Conservation (phyloP, 2,888 invertebrate genomes). For the Melieria crassipennis region DNA sequence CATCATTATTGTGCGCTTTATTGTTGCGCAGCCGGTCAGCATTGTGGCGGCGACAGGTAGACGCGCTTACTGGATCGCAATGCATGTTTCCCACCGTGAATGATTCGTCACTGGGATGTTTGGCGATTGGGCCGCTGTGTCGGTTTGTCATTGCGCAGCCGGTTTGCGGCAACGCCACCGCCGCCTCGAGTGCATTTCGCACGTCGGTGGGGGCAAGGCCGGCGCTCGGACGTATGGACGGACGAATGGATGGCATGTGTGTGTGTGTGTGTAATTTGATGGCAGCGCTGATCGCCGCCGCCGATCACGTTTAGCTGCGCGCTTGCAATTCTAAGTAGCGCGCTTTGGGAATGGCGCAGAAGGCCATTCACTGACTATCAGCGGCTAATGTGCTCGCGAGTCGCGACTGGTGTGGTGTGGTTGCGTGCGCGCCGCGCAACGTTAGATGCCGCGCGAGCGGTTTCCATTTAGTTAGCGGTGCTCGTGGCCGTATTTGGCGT, state of each 20-base stretch:
- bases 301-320: too few relatives aligned
- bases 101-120: background rate
- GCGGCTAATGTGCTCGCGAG: too few relatives aligned
- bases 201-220: too few relatives aligned
- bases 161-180: background rate
- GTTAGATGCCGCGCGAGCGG: too few relatives aligned
- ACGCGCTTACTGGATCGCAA: background rate
- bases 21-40: constrained; percentile 1
- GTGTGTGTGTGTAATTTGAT: background rate
- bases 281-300: background rate
- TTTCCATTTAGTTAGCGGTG: too few relatives aligned
- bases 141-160: background rate
- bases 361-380: too few relatives aligned
- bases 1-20: constrained; percentile 8
- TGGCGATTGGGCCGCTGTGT: background rate
- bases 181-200: background rate
- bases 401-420: too few relatives aligned
- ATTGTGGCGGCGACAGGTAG: constrained; percentile 26
- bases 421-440: too few relatives aligned
- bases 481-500: constrained; percentile 18
- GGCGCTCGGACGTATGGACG: background rate
- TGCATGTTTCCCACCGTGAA: constrained; percentile 24
- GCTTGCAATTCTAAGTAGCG: too few relatives aligned
- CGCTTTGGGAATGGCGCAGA: too few relatives aligned
- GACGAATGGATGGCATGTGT: constrained; percentile 8